Conservation (phyloP, 2,888 invertebrate genomes). For the Nemotelus nigrinus region DNA sequence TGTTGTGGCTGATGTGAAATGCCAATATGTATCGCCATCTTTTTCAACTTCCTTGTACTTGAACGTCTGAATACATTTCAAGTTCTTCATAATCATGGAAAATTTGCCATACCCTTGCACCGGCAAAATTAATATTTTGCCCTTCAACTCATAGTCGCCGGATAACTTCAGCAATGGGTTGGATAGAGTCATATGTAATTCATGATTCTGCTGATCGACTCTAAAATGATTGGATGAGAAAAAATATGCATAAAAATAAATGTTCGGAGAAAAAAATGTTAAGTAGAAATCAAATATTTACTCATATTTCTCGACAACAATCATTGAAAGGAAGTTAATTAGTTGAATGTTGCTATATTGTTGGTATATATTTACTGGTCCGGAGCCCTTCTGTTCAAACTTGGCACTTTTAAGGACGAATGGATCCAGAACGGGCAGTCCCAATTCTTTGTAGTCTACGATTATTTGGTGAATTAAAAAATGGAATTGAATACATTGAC, state of each 20-base stretch:
- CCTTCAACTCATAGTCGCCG: constrained; percentile 4
- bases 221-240: not conserved
- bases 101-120: constrained; percentile 19
- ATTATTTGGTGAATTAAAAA: not conserved
- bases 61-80: not conserved
- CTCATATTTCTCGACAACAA: not conserved
- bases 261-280: not conserved
- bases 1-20: constrained; percentile 2
- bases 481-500: not conserved
- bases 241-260: not conserved
- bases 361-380: constrained; percentile 2
- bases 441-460: constrained; percentile 15
- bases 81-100: not conserved
- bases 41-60: constrained; percentile 7
- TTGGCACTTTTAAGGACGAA: not conserved
- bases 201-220: not conserved
- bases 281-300: not conserved
- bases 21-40: constrained; percentile 24
- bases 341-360: not conserved
- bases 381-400: not conserved
- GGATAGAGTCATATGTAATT: not conserved
- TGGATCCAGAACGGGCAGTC: constrained; percentile 21
- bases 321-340: not conserved
- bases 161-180: not conserved
- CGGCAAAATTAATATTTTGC: constrained; percentile 8